Percentiles rank a stretch among this genome's conserved stretches.
These are phyloP conservation scores for Microctenopoma stevenorrisi DNA, from an alignment of 2,797 vertebrate species.

Conservation along the genomic window DNA sequence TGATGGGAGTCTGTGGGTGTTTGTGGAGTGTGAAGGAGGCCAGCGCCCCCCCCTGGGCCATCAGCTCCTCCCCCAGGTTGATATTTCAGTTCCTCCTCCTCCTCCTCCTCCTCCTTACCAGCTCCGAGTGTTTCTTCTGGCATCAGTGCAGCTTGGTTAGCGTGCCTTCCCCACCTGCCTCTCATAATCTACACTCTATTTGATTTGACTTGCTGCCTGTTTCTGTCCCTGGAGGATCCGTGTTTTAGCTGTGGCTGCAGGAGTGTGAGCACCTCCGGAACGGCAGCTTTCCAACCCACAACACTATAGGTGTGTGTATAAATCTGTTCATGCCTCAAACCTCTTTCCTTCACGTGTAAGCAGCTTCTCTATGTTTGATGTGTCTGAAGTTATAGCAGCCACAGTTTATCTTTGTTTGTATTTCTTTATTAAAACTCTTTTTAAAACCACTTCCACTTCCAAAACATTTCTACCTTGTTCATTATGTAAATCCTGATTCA, in stretches of 20 bases:
- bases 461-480: slow-evolving; percentile 17
- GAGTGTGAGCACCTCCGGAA: slow-evolving; percentile 31
- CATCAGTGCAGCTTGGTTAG: slow-evolving; percentile 47
- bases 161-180: slow-evolving; percentile 33
- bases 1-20: slow-evolving; percentile 57
- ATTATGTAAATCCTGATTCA: slow-evolving; percentile 29
- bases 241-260: slow-evolving; percentile 47
- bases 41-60: slow-evolving; percentile 30
- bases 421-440: background rate
- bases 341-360: too few species aligned
- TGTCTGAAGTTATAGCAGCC: background rate
- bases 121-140: slow-evolving; percentile 53
- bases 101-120: slow-evolving; percentile 12
- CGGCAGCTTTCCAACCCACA: slow-evolving; percentile 29
- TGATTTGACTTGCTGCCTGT: slow-evolving; percentile 53
- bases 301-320: background rate
- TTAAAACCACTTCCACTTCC: slow-evolving; percentile 6
- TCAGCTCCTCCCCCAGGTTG: slow-evolving; percentile 55
- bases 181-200: slow-evolving; percentile 52
- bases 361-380: background rate
- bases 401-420: background rate
- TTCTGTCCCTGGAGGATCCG: slow-evolving; percentile 43
- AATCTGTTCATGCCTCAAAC: too few species aligned
- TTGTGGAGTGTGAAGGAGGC: slow-evolving; percentile 43
- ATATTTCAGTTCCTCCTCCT: slow-evolving; percentile 37